phyloP scores from a whole-genome alignment of 2,797 vertebrate genomes.

The Leptatherina wallacei region DNA sequence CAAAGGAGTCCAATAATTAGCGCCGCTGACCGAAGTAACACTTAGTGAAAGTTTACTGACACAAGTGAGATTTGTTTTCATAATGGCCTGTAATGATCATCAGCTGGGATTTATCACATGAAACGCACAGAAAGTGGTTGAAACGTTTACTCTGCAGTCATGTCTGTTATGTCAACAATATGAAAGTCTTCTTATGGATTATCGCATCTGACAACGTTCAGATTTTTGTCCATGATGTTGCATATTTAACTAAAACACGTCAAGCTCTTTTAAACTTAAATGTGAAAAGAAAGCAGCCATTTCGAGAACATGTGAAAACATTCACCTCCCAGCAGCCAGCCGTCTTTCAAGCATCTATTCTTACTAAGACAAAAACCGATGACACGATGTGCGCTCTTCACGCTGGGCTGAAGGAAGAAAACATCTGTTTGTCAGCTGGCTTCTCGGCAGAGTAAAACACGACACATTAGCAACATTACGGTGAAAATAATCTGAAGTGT shows the following conservation, averaged over 20 bases:
- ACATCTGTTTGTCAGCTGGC: not conserved
- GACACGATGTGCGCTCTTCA: not conserved
- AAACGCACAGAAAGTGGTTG: not conserved
- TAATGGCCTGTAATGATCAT: not conserved
- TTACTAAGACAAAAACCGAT: conserved; percentile 2
- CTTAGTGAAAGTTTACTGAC: conserved; percentile 11
- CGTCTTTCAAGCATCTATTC: conserved; percentile 6
- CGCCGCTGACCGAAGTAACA: conserved; percentile 6
- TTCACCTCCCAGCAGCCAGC: not conserved
- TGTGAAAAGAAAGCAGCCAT: too few relatives aligned
- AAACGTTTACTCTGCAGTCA: too few relatives aligned
- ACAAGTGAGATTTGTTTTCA: conserved; percentile 4
- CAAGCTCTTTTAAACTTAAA: not conserved
- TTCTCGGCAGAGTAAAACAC: not conserved
- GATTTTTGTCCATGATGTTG: conserved; percentile 24
- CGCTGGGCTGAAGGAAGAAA: not conserved
- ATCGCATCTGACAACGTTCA: not conserved
- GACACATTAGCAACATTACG: not conserved
- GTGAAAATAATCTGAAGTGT: not conserved
- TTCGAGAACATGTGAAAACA: too few relatives aligned
- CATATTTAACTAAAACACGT: not conserved
- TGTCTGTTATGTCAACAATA: too few relatives aligned
- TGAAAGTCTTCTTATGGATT: too few relatives aligned
- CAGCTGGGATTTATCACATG: conserved; percentile 20
- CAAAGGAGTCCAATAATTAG: conserved; percentile 19